These are phyloP conservation scores for Globodera rostochiensis DNA, from an alignment of 1,140 invertebrate genomes.

Conservation along the genomic window DNA sequence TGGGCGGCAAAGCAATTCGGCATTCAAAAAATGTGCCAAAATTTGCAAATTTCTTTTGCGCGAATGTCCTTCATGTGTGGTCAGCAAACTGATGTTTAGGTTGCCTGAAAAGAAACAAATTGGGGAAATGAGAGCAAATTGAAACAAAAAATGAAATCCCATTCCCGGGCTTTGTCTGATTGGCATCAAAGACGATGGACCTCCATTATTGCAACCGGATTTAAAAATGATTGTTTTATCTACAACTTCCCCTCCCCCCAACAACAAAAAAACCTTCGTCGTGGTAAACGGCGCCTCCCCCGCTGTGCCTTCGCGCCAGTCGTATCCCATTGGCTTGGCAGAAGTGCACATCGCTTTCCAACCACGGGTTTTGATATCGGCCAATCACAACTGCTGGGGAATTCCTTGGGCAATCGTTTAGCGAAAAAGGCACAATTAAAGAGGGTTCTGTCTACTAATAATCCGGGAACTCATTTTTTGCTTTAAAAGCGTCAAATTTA, in stretches of 20 bases:
- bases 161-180: no score
- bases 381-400: slow-evolving; percentile 91
- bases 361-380: slow-evolving; percentile 92
- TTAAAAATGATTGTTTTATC: no score
- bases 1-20: slow-evolving; percentile 29
- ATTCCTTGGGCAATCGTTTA: slow-evolving; percentile 70
- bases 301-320: slow-evolving; percentile 83
- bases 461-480: not conserved
- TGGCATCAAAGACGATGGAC: not conserved
- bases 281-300: slow-evolving; percentile 95
- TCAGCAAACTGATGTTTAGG: slow-evolving; percentile 58
- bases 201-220: no score
- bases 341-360: slow-evolving; percentile 77
- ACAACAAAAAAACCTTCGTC: slow-evolving; percentile 77
- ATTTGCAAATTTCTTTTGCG: slow-evolving; percentile 53
- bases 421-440: no score
- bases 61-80: slow-evolving; percentile 54
- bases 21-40: slow-evolving; percentile 54
- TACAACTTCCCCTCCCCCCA: no score
- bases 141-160: not conserved
- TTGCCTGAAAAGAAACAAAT: slow-evolving; percentile 43
- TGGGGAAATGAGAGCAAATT: not conserved
- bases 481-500: no score
- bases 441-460: not conserved
- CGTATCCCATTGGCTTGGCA: slow-evolving; percentile 53